phyloP scores from a whole-genome alignment of 2,113 vertebrate species.

The Corapipo altera region DNA sequence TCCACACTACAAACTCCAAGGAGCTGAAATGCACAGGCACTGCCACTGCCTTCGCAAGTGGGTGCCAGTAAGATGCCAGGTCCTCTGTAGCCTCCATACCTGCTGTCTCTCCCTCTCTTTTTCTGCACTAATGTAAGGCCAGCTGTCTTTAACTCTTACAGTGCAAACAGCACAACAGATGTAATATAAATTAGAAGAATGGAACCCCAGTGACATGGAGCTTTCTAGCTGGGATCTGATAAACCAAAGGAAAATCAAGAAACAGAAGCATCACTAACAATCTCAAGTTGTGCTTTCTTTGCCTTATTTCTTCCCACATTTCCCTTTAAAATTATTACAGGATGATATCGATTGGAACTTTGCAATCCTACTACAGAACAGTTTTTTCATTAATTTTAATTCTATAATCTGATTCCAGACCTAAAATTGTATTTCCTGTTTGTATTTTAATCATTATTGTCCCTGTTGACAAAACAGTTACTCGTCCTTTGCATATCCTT shows the following conservation, averaged over 20 bases:
- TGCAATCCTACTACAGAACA: constrained; percentile 57
- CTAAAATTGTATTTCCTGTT: constrained; percentile 65
- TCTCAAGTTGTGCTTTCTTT: neutral
- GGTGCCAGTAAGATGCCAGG: neutral
- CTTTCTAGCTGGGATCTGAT: neutral
- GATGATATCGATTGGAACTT: constrained; percentile 63
- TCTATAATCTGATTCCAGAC: constrained; percentile 76
- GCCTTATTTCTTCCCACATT: constrained; percentile 17
- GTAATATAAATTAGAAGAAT: neutral
- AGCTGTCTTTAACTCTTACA: neutral
- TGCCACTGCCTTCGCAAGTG: neutral
- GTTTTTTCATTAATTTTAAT: constrained; percentile 74
- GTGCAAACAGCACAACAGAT: neutral
- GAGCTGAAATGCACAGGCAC: neutral
- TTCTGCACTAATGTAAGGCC: neutral
- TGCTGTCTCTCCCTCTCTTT: neutral
- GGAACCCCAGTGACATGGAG: neutral
- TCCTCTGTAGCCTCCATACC: neutral
- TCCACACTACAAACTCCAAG: neutral
- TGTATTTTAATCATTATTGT: constrained; percentile 75
- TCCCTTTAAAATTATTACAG: constrained; percentile 60
- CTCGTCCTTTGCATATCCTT: constrained; percentile 31
- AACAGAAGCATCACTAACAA: neutral
- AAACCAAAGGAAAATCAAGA: neutral
- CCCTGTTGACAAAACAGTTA: constrained; percentile 49